Evolutionary conservation across 1,140 invertebrate species (phyloP), one percentile per base, ranked within the genome.

Genomic region (Aleiodes sp.): DNA sequence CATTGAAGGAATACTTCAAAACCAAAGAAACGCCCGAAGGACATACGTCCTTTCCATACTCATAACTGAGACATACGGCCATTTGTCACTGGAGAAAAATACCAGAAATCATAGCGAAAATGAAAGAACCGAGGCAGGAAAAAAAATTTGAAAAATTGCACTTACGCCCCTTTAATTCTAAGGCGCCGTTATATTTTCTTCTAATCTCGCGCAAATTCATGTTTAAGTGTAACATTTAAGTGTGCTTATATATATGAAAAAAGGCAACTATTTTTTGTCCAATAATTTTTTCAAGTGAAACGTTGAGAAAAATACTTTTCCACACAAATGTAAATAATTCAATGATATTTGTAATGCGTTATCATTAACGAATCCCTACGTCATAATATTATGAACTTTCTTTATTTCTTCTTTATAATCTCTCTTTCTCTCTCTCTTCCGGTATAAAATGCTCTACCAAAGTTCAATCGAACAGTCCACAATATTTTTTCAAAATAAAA

Each of bases 381-480:
- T 67, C 29, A 67, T 26, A 16, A 39, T 67, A 35, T 37, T 59
- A 28, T 33, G n/a, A 37, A 62, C 33, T 62, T 52, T 62, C 56
- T 69, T 28, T 41, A 9, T 52, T 41, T 28, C 14, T 46, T 33
- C 46, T 43, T 24, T 33, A 9, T 56, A 56, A 37, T 43, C 16
- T 28, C 9, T 69, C 16, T 72, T 60, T 65, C n/a, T n/a, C n/a
- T n/a, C n/a, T 66, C 7, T 66, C 56, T 60, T 65, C 69, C 57
- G 60, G 61, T 65, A 64, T 61, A 39, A 72, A 63, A 24, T 63
- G 62, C 59, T 72, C 67, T 69, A 69, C 71, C 71, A 72, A 72
- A 72, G 66, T 72, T 26, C 24, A 56, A 52, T 24, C 19, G 59
- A 70, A 65, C 37, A 63, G 26, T 70, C 26, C 33, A 39, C 60